phyloP scores from a whole-genome alignment of 2,113 vertebrate genomes.

The Melanerpes formicivorus region DNA sequence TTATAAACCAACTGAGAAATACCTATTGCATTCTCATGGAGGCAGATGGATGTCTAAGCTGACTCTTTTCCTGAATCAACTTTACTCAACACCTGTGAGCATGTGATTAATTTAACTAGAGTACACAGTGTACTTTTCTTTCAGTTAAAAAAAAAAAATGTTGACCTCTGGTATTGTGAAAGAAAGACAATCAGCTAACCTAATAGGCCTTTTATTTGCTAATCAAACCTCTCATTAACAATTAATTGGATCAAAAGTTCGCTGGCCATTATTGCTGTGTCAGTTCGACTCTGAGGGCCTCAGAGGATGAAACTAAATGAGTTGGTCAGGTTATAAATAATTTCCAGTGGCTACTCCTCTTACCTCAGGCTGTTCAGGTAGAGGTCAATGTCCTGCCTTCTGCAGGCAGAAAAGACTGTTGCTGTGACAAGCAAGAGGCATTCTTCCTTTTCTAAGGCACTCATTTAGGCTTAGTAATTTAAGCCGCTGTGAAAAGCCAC shows the following conservation, averaged over 20 bases:
- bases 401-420: constrained; percentile 29
- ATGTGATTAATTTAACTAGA: constrained; percentile 37
- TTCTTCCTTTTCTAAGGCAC: constrained; percentile 57
- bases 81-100: constrained; percentile 54
- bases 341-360: constrained; percentile 83
- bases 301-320: constrained; percentile 79
- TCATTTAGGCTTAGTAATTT: constrained; percentile 69
- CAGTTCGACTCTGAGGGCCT: constrained; percentile 75
- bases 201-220: constrained; percentile 83
- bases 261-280: constrained; percentile 83
- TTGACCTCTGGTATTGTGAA: constrained; percentile 73
- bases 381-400: constrained; percentile 78
- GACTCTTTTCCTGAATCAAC: not conserved
- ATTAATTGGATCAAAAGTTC: constrained; percentile 90
- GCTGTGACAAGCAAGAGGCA: constrained; percentile 50
- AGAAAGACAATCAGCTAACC: constrained; percentile 81
- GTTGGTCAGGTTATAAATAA: constrained; percentile 85
- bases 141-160: constrained; percentile 31
- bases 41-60: not conserved
- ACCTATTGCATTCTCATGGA: not conserved
- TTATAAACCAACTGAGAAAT: not conserved
- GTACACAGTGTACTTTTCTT: not conserved
- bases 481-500: constrained; percentile 57
- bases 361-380: constrained; percentile 73
- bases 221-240: constrained; percentile 89